Base-by-base conservation (phyloP, 2,888 invertebrate species). In the Portevinia maculata region DNA sequence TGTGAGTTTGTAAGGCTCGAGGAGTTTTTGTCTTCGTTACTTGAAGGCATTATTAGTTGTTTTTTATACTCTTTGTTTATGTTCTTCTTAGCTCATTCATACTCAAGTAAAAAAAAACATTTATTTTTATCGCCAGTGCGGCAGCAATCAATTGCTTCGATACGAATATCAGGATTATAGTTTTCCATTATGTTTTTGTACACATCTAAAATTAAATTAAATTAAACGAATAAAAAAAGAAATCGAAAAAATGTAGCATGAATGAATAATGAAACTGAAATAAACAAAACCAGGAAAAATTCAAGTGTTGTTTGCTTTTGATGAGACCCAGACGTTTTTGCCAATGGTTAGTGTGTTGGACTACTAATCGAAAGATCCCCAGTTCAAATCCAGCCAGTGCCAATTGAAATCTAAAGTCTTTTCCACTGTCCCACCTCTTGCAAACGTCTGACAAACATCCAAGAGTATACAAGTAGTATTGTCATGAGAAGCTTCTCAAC, bases 21-120 rank as follows among this genome's bases (percentile, higher is more conserved):
- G 65, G 59, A 76, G 70, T 65, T 69, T 71, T 71, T 71, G 85
- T 79, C 85, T 85, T 85, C 85, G 85, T 85, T 85, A 85, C 75
- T 85, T 76, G 85, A 85, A 85, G 85, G 73, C 79, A 53, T 53
- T 71, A 1, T 21, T 65, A 75, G 46, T 75, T 64, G 17, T 48
- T 81, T 75, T 71, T 83, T 64, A 78, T 83, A 83, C 71, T 83
- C 78, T 60, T 75, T 39, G 71, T 78, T 76, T 71, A 75, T 30
- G 64, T 76, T 65, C 24, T 55, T 64, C 37, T 65, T 48, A 30
- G 60, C 55, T 71, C 70, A 64, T 70, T 60, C 48, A 64, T 59
- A 65, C 53, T 64, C 59, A 64, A 32, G 1, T 21, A 39, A 32
- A 50, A 48, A 19, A 55, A 19, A 59, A 37, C 28, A 62, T 76